Conservation (phyloP, 2,113 vertebrate species). For the Notothenia rossii region DNA sequence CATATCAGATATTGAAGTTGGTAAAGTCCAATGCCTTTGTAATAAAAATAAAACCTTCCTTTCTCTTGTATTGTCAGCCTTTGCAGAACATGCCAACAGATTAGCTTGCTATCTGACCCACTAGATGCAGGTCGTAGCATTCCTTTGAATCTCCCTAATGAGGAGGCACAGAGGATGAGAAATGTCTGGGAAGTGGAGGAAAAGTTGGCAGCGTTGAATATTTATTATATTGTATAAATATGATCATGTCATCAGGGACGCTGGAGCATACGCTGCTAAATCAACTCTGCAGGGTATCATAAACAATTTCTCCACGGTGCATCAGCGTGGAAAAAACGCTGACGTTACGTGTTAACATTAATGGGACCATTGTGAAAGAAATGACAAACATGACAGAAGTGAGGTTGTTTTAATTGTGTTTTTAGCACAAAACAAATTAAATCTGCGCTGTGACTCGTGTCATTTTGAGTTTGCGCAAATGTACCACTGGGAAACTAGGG, state of each 20-base stretch:
- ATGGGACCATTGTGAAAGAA: background rate
- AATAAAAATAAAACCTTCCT: background rate
- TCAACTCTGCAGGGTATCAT: conserved; percentile 5
- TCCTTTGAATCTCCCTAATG: background rate
- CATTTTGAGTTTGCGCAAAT: conserved; percentile 17
- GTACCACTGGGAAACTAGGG: conserved; percentile 27
- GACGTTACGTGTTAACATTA: background rate
- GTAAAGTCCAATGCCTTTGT: background rate
- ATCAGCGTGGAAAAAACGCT: background rate
- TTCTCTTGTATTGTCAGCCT: background rate
- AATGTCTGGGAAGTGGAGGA: background rate
- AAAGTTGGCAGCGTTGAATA: conserved; percentile 13
- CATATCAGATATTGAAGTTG: background rate
- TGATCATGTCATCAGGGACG: conserved; percentile 8
- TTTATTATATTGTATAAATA: background rate
- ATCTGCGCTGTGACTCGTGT: background rate
- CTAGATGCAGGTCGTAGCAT: background rate
- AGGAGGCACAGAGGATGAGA: background rate
- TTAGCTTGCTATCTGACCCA: background rate
- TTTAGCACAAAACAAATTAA: background rate
- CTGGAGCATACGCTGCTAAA: background rate
- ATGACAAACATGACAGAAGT: background rate
- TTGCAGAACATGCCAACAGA: background rate
- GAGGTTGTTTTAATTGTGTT: background rate
- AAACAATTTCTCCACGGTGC: background rate